Percentiles rank a stretch among this genome's conserved stretches.
These are phyloP conservation scores for Crax fasciolata DNA, from an alignment of 2,797 vertebrate species.

Conservation along the genomic window DNA sequence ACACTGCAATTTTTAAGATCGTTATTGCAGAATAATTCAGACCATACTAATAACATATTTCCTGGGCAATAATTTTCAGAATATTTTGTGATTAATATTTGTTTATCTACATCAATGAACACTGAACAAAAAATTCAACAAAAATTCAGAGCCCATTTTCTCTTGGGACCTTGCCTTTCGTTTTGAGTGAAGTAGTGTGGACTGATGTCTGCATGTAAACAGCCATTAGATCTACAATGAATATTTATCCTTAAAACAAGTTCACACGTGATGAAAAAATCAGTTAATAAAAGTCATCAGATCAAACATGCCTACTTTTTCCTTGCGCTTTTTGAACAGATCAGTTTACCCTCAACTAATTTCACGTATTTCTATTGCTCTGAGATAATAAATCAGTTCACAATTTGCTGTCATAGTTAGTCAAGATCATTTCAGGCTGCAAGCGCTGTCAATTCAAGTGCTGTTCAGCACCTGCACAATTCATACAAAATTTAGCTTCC, in stretches of 20 bases:
- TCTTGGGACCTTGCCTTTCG: background rate
- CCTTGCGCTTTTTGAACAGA: background rate
- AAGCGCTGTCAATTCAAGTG: background rate
- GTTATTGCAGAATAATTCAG: background rate
- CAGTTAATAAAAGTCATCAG: background rate
- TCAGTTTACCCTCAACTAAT: background rate
- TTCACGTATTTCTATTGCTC: background rate
- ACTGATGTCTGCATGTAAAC: background rate
- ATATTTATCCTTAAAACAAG: background rate
- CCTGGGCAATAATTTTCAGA: background rate
- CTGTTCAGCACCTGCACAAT: background rate
- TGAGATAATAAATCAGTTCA: background rate
- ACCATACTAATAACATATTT: background rate
- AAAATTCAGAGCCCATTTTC: background rate
- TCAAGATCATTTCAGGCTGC: background rate
- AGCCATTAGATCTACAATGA: background rate
- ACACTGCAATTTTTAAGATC: background rate
- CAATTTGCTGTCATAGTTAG: background rate
- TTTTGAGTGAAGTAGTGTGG: background rate
- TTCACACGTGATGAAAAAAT: background rate
- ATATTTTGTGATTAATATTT: background rate
- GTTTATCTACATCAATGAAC: background rate
- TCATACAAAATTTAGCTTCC: background rate
- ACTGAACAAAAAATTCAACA: background rate
- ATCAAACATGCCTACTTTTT: background rate